phyloP scores from a whole-genome alignment of 1,140 invertebrate species.

The Drosophila funebris region DNA sequence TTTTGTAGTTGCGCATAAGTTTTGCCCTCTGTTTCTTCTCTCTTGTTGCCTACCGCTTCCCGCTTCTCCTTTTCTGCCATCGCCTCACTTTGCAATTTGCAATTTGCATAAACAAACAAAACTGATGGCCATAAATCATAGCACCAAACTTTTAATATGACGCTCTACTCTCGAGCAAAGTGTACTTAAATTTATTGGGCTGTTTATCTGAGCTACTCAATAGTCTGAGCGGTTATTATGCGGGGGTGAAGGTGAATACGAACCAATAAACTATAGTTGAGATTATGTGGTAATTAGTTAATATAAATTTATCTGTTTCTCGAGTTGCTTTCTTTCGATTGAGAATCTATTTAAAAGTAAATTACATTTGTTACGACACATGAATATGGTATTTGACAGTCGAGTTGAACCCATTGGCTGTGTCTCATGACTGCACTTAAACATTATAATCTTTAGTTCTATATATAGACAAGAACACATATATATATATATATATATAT shows the following conservation, averaged over 20 bases:
- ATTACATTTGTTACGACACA: no score
- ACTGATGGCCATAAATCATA: slow-evolving; percentile 67
- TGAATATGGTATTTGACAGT: not conserved
- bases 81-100: slow-evolving; percentile 38
- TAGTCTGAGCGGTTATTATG: slow-evolving; percentile 3
- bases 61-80: not conserved
- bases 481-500: not conserved
- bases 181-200: slow-evolving; percentile 30
- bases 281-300: not conserved
- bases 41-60: not conserved
- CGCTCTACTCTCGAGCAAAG: slow-evolving; percentile 38
- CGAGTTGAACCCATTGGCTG: not conserved
- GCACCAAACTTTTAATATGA: slow-evolving; percentile 38
- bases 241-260: not conserved
- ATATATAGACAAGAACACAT: slow-evolving; percentile 21
- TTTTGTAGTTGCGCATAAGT: no score
- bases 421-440: slow-evolving; percentile 27
- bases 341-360: not conserved
- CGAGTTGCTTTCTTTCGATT: no score
- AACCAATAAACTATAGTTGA: not conserved
- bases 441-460: slow-evolving; percentile 26
- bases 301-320: not conserved
- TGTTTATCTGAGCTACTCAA: slow-evolving; percentile 19
- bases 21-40: not conserved
- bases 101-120: slow-evolving; percentile 75